phyloP scores from a whole-genome alignment of 2,113 vertebrate species.

The Chascanopsetta lugubris region DNA sequence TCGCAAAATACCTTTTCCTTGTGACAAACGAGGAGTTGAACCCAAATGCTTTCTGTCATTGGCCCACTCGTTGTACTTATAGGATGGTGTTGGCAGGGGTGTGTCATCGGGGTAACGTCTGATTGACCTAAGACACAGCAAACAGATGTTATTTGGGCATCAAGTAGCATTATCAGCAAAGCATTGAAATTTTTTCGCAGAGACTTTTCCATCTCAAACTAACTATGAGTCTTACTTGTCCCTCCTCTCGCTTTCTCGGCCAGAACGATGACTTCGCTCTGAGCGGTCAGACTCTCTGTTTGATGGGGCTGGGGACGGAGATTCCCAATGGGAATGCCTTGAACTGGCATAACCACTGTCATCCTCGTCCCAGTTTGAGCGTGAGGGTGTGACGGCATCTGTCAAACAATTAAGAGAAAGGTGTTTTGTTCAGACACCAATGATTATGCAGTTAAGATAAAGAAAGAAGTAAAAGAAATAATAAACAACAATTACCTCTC shows the following conservation, averaged over 20 bases:
- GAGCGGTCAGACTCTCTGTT: conserved; percentile 85
- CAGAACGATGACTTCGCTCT: conserved; percentile 81
- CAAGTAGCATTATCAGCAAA: not conserved
- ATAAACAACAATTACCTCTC: conserved; percentile 82
- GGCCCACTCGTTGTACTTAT: conserved; percentile 98
- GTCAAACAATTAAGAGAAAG: not conserved
- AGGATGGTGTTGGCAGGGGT: conserved; percentile 92
- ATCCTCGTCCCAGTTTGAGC: conserved; percentile 97
- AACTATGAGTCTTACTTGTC: conserved; percentile 66
- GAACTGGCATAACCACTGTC: conserved; percentile 84
- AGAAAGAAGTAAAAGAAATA: not conserved
- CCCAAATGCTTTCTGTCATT: conserved; percentile 92
- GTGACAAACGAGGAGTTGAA: conserved; percentile 91
- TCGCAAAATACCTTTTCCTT: conserved; percentile 87
- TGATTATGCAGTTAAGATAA: not conserved
- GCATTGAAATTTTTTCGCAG: not conserved
- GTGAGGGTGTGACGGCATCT: conserved; percentile 93
- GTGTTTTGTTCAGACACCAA: not conserved
- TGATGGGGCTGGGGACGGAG: conserved; percentile 90
- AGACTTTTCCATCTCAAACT: not conserved
- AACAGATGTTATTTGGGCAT: not conserved
- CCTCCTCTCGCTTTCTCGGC: conserved; percentile 86
- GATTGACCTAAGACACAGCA: conserved; percentile 82
- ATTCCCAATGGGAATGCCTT: conserved; percentile 95
- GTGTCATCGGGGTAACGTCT: conserved; percentile 89